These are phyloP conservation scores for Branchipolynoe longqiensis DNA, from an alignment of 2,888 invertebrate genomes.

Conservation along the genomic window DNA sequence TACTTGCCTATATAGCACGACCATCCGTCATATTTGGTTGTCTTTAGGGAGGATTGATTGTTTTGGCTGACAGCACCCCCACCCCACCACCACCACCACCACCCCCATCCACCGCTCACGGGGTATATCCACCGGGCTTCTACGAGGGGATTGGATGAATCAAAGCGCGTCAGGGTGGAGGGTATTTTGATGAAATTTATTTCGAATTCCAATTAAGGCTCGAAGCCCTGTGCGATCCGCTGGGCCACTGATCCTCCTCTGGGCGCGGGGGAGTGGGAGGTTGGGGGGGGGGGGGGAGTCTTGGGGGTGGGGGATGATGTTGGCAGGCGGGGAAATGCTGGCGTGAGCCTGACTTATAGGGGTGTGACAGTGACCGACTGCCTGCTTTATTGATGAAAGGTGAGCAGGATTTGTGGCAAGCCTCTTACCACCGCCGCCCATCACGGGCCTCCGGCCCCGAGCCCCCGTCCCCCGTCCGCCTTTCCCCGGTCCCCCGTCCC, in stretches of 20 bases:
- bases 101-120: not conserved
- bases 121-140: slow-evolving; percentile 24
- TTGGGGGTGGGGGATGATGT: not conserved
- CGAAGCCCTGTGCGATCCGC: slow-evolving; percentile 11
- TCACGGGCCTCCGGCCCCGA: not conserved
- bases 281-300: not conserved
- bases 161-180: too few species aligned
- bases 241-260: slow-evolving; percentile 11
- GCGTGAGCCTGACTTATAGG: slow-evolving; percentile 32
- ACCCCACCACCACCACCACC: too few species aligned
- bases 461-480: not conserved
- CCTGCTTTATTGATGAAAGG: slow-evolving; percentile 42
- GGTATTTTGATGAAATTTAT: slow-evolving; percentile 47
- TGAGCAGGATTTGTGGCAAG: slow-evolving; percentile 44
- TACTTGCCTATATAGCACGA: slow-evolving; percentile 20
- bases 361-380: slow-evolving; percentile 6
- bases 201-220: slow-evolving; percentile 44
- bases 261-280: not conserved
- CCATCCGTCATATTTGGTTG: slow-evolving; percentile 6
- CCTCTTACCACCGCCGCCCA: slow-evolving; percentile 28
- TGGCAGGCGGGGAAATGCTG: slow-evolving; percentile 24
- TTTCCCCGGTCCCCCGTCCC: too few species aligned
- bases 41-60: slow-evolving; percentile 17
- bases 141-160: slow-evolving; percentile 19
- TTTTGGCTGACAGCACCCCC: too few species aligned